These are phyloP conservation scores for Spodoptera picta DNA, from an alignment of 2,888 invertebrate genomes.

Conservation along the genomic window DNA sequence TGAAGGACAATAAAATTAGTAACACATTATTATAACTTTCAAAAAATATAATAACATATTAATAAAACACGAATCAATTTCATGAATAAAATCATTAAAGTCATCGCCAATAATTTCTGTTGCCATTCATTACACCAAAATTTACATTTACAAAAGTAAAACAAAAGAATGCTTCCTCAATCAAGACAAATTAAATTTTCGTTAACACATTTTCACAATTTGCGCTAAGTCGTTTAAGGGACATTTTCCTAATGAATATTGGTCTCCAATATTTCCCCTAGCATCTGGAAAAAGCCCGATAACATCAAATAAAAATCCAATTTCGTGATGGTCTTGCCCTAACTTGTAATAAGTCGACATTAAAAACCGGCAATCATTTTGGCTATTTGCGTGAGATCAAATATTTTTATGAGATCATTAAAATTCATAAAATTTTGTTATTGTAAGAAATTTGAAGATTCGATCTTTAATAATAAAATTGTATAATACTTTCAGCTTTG, in stretches of 20 bases:
- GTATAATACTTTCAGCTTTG: no score
- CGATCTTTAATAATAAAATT: no score
- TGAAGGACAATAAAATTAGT: no score
- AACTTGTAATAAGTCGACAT: slow-evolving; percentile 45
- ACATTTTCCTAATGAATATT: slow-evolving; percentile 37
- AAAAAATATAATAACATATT: no score
- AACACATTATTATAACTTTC: no score
- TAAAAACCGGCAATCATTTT: slow-evolving; percentile 39
- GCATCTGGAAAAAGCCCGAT: slow-evolving; percentile 37
- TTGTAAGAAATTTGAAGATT: not conserved
- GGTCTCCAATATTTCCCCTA: slow-evolving; percentile 39
- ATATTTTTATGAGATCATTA: slow-evolving; percentile 19
- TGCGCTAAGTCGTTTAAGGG: slow-evolving; percentile 7
- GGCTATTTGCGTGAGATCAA: slow-evolving; percentile 28
- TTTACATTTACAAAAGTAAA: not conserved
- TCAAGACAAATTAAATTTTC: slow-evolving; percentile 8
- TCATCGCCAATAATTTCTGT: not conserved
- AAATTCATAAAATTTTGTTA: slow-evolving; percentile 3
- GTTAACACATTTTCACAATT: slow-evolving; percentile 12
- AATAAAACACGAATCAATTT: no score
- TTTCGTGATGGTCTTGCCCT: slow-evolving; percentile 36
- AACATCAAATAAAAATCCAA: slow-evolving; percentile 53
- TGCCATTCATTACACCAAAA: not conserved
- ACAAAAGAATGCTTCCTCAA: slow-evolving; percentile 10
- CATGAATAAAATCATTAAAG: not conserved